Conservation (phyloP, 2,797 vertebrate genomes). For the Naso thynnoides region DNA sequence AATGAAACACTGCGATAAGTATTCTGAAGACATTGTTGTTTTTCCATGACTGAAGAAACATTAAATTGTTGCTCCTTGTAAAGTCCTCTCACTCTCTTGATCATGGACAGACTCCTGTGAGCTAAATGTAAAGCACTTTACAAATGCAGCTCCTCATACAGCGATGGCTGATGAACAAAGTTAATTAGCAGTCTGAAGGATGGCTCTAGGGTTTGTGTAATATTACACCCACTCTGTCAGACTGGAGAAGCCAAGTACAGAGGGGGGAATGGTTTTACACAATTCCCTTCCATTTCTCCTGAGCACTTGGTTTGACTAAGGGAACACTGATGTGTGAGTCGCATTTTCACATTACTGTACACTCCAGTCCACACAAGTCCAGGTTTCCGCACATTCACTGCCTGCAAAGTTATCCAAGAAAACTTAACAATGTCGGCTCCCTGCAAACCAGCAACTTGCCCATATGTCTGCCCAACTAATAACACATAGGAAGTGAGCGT, state of each 20-base stretch:
- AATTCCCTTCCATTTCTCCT: neutral
- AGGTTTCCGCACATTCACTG: neutral
- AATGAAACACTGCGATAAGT: no score
- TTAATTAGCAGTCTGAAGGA: constrained; percentile 70
- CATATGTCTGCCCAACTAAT: neutral
- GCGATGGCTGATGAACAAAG: constrained; percentile 64
- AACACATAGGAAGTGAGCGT: neutral
- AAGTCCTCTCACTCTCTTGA: constrained; percentile 22
- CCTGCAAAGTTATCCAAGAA: constrained; percentile 10
- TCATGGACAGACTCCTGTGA: constrained; percentile 24
- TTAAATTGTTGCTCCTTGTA: neutral
- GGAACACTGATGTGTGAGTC: neutral
- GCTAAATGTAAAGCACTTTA: constrained; percentile 35
- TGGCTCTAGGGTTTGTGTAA: constrained; percentile 75
- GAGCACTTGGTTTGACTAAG: neutral
- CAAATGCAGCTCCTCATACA: constrained; percentile 43
- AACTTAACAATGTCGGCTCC: neutral
- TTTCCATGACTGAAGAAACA: constrained; percentile 4
- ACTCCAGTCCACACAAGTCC: neutral
- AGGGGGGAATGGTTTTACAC: constrained; percentile 59
- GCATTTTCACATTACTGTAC: neutral
- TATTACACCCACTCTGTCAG: constrained; percentile 77
- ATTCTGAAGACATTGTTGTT: no score
- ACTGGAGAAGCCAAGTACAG: constrained; percentile 67
- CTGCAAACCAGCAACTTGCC: neutral